Conservation (phyloP, 2,113 vertebrate species). For the Diglossa brunneiventris region DNA sequence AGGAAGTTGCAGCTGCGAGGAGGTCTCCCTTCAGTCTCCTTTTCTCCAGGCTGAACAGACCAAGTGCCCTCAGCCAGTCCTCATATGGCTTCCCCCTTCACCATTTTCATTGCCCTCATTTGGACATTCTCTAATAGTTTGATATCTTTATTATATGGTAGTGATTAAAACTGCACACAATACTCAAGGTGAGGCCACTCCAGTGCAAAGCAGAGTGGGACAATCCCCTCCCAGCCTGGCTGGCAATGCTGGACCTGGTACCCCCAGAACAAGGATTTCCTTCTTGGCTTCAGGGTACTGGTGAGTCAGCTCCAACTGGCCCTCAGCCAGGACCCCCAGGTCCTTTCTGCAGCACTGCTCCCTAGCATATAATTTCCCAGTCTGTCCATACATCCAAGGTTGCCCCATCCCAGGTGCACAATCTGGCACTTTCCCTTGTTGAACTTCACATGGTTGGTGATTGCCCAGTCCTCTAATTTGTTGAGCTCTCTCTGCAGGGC, state of each 20-base stretch:
- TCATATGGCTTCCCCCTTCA: neutral
- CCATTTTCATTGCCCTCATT: neutral
- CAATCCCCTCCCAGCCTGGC: rapidly evolving
- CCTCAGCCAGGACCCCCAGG: neutral
- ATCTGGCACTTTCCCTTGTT: neutral
- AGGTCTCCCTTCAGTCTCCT: neutral
- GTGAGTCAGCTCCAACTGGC: neutral
- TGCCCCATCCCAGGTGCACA: neutral
- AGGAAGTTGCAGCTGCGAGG: neutral
- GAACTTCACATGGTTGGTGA: neutral
- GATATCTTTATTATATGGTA: neutral
- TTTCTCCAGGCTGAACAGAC: neutral
- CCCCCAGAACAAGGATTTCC: neutral
- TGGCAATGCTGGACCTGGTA: rapidly evolving
- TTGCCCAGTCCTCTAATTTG: neutral
- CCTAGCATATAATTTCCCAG: neutral
- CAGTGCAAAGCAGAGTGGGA: neutral
- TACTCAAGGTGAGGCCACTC: neutral
- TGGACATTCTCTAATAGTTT: neutral
- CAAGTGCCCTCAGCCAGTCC: neutral
- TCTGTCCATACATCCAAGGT: no score
- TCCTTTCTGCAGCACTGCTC: neutral
- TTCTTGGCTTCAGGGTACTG: neutral
- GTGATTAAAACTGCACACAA: neutral
- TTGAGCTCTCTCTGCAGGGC: neutral